phyloP scores from a whole-genome alignment of 2,888 invertebrate species.

The Drosophila mimica region DNA sequence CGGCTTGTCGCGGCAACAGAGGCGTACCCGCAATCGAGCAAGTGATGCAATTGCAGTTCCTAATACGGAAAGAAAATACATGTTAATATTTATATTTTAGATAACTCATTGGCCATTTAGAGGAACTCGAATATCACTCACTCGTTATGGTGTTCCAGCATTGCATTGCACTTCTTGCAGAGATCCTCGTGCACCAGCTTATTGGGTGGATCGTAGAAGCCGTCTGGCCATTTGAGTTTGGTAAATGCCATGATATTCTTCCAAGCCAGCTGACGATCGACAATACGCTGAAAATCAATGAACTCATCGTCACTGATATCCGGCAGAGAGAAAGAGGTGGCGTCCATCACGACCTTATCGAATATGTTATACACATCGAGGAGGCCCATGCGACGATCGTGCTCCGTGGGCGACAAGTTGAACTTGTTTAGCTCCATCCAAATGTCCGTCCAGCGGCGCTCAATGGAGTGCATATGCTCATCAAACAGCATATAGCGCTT shows the following conservation, averaged over 20 bases:
- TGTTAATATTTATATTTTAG: background rate
- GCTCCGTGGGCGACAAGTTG: conserved; percentile 82
- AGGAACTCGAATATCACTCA: conserved; percentile 51
- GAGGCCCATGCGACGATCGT: conserved; percentile 82
- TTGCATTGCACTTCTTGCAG: conserved; percentile 82
- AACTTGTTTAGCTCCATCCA: conserved; percentile 84
- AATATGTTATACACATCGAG: conserved; percentile 83
- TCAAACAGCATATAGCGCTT: conserved; percentile 87
- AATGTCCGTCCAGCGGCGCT: conserved; percentile 86
- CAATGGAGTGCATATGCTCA: conserved; percentile 87
- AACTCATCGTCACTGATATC: conserved; percentile 83
- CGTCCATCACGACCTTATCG: conserved; percentile 82
- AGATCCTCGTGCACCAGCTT: conserved; percentile 81
- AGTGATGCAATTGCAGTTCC: conserved; percentile 84
- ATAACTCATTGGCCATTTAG: background rate
- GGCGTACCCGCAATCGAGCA: conserved; percentile 84
- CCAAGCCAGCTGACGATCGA: conserved; percentile 84
- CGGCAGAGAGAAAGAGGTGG: conserved; percentile 79
- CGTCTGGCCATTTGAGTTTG: conserved; percentile 82
- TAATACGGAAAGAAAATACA: conserved; percentile 30
- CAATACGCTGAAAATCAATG: conserved; percentile 82
- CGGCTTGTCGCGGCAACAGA: conserved; percentile 60
- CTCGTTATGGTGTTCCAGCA: conserved; percentile 83
- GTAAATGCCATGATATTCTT: conserved; percentile 83
- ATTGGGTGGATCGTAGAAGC: conserved; percentile 82